Percentiles rank a stretch among this genome's conserved stretches.
Conservation (phyloP, 2,113 vertebrate species). For the Natator depressus region DNA sequence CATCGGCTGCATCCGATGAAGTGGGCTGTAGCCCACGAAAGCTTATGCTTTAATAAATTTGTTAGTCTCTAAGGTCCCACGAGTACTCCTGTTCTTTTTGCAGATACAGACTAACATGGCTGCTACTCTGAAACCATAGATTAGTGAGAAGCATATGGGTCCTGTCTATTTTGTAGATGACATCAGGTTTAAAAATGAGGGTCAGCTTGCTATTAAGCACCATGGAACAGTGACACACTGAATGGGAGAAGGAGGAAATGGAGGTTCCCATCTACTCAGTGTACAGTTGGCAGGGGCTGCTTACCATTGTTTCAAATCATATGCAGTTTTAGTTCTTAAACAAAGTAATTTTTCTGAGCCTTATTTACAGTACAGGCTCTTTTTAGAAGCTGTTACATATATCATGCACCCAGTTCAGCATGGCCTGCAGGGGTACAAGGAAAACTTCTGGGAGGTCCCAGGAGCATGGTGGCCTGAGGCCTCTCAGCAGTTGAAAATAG, state of each 20-base stretch:
- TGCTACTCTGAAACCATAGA: no score
- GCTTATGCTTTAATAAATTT: no score
- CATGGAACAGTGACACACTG: background rate
- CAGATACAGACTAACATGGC: no score
- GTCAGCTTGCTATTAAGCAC: background rate
- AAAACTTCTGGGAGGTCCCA: conserved; percentile 26
- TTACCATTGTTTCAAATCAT: conserved; percentile 55
- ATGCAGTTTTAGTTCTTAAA: background rate
- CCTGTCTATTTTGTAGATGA: background rate
- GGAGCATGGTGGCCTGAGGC: background rate
- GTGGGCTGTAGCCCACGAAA: no score
- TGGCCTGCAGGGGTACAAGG: background rate
- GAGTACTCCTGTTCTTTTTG: no score
- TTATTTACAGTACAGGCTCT: conserved; percentile 32
- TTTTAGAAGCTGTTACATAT: background rate
- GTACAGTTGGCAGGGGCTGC: conserved; percentile 19
- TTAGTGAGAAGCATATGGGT: no score
- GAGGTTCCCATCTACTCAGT: conserved; percentile 50
- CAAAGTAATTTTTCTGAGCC: background rate
- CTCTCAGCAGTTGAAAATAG: background rate
- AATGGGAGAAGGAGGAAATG: accelerated
- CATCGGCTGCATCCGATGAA: no score
- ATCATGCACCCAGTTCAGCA: background rate
- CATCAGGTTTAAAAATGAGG: background rate
- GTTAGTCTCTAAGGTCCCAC: no score